phyloP scores from a whole-genome alignment of 1,140 invertebrate species.

The Cyclina sinensis region DNA sequence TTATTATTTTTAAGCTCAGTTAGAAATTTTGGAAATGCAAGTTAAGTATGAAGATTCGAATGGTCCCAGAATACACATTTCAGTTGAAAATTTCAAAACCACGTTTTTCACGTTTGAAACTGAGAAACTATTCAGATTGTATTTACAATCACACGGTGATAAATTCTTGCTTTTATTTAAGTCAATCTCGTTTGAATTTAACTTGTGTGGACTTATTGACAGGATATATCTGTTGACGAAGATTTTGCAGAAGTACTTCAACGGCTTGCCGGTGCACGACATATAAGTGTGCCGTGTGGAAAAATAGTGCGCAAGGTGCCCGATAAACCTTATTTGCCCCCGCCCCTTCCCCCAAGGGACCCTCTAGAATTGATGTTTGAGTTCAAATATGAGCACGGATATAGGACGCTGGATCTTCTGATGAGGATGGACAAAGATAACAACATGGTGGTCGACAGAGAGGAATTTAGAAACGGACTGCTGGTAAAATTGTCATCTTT shows the following conservation, averaged over 20 bases:
- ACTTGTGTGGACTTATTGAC: too few relatives aligned
- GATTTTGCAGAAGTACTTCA: slow-evolving; percentile 56
- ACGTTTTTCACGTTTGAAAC: too few relatives aligned
- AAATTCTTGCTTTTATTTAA: too few relatives aligned
- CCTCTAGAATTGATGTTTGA: slow-evolving; percentile 64
- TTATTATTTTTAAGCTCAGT: too few relatives aligned
- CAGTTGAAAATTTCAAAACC: too few relatives aligned
- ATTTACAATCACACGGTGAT: too few relatives aligned
- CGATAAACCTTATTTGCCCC: slow-evolving; percentile 38
- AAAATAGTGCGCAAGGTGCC: slow-evolving; percentile 59
- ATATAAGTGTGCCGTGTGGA: slow-evolving; percentile 64
- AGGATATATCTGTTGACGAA: slow-evolving; percentile 64
- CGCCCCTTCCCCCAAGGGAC: slow-evolving; percentile 59
- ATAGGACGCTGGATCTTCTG: slow-evolving; percentile 57
- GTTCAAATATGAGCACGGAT: slow-evolving; percentile 56
- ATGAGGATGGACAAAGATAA: slow-evolving; percentile 68
- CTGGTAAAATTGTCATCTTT: slow-evolving; percentile 28
- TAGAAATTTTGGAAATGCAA: too few relatives aligned
- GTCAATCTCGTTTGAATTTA: too few relatives aligned
- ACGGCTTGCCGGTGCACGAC: slow-evolving; percentile 31
- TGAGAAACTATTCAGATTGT: too few relatives aligned
- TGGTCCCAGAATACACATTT: too few relatives aligned
- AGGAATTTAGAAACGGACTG: slow-evolving; percentile 65
- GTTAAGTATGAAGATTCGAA: too few relatives aligned
- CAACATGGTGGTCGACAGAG: slow-evolving; percentile 59